phyloP scores from a whole-genome alignment of 1,140 invertebrate species.

The Sminthurides bifidus region DNA sequence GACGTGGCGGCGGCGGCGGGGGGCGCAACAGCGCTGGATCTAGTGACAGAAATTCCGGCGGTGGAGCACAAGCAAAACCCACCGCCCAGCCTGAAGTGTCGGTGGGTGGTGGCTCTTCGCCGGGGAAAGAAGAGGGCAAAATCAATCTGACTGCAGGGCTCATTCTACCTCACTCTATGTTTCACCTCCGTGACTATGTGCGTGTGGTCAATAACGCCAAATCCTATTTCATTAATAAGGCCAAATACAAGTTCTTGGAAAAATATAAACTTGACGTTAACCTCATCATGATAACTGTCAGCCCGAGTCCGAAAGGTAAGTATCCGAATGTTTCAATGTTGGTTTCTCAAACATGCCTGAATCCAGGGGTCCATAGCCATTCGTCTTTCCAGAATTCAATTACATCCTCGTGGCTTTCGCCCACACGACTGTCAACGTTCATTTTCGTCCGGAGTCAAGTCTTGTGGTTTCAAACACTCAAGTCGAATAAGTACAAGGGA shows the following conservation, averaged over 20 bases:
- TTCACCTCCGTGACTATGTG: slow-evolving; percentile 55
- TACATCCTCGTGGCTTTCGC: not conserved
- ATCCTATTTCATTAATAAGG: slow-evolving; percentile 44
- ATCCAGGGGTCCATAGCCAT: not conserved
- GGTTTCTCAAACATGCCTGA: not conserved
- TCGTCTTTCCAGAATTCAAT: not conserved
- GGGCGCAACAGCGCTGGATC: not conserved
- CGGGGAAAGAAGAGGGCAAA: not conserved
- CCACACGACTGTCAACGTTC: not conserved
- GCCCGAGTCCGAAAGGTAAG: slow-evolving; percentile 65
- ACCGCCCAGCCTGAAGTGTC: not conserved
- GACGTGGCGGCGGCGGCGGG: not conserved
- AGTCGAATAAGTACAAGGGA: no score
- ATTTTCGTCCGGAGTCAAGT: not conserved
- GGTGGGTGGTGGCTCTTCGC: not conserved
- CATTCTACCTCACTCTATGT: slow-evolving; percentile 59
- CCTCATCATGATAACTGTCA: slow-evolving; percentile 53
- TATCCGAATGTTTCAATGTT: slow-evolving; percentile 19
- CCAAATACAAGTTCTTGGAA: slow-evolving; percentile 48
- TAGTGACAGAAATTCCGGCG: not conserved
- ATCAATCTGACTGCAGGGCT: slow-evolving; percentile 40
- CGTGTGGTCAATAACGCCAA: slow-evolving; percentile 53
- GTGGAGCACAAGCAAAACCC: not conserved
- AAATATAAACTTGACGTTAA: slow-evolving; percentile 53
- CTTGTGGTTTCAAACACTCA: no score